Base-by-base conservation (phyloP, 1,140 invertebrate species). In the Listronotus bonariensis region DNA sequence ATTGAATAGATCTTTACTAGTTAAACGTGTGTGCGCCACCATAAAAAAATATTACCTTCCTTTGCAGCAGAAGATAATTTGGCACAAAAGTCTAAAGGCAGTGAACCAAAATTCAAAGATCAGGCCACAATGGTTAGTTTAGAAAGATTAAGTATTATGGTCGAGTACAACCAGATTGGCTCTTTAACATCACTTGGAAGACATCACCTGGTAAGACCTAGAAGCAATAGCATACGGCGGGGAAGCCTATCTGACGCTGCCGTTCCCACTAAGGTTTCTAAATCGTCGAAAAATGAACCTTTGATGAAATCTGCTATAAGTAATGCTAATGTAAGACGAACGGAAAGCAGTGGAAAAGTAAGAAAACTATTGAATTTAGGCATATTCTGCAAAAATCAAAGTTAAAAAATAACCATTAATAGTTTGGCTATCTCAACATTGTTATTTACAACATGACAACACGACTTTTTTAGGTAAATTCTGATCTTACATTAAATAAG, bases 151-250 rank as follows among this genome's bases (percentile, higher is more conserved):
- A 88, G 87, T 70, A 81, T 90, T 58, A 87, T 89, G 80, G 88
- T 88, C 40, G 83, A 88, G 67, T 88, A 86, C 75, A 89, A 89
- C 75, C 87, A 87, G 52, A 82, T 89, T 60, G 88, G 88, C 18
- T 89, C 88, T 20, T 75, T 90, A 32, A 84, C 87, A 62, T 89
- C 87, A 3, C 68, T 88, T 63, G 85, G 86, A 1, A 80, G 85
- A 76, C 81, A 82, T 34, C 84, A 83, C 17, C 59, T 71, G 12
- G 62, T 67, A 3, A 65, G 70, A 59, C 48, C 65, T 46, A 76
- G 82, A 43, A 83, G 81, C 51, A 82, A 81, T 67, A 82, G 79
- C 43, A 81, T 82, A n/a, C 68, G 83, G 10, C 78, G 84, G 8
- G 82, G 82, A 65, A 84, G 83, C 64, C 72, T 76, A 40, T 70